These are phyloP conservation scores for Mesocentrotus franciscanus DNA, from an alignment of 53 echinoderm and acorn worm genomes.

Conservation along the genomic window DNA sequence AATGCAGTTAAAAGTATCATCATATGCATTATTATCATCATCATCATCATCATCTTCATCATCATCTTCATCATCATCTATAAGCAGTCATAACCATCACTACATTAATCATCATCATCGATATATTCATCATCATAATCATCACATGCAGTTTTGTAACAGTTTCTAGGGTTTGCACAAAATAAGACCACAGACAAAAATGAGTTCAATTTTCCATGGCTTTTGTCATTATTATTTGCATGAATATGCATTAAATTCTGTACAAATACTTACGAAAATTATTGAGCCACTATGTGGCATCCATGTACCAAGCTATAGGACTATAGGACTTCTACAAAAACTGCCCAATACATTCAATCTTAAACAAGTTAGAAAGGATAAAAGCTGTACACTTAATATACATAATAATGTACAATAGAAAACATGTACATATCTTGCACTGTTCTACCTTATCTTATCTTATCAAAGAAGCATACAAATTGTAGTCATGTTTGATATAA, in stretches of 20 bases:
- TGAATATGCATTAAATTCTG: constrained; percentile 69
- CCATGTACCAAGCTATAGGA: constrained; percentile 35
- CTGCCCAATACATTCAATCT: not conserved
- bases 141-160: not conserved
- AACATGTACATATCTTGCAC: constrained; percentile 4
- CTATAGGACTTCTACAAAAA: not conserved
- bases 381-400: too few species aligned
- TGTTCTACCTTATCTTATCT: not conserved
- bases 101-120: constrained; percentile 52
- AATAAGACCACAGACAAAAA: constrained; percentile 17
- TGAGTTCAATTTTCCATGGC: constrained; percentile 48
- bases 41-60: not conserved
- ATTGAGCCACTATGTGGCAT: constrained; percentile 42
- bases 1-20: not conserved
- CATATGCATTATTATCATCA: not conserved
- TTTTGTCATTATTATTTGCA: constrained; percentile 67
- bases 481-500: not conserved
- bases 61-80: too few species aligned
- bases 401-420: too few species aligned
- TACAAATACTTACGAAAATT: constrained; percentile 56
- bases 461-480: not conserved
- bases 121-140: constrained; percentile 52
- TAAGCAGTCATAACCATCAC: not conserved
- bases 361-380: too few species aligned
- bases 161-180: not conserved